These are phyloP conservation scores for Yponomeuta sedellus DNA, from an alignment of 2,888 invertebrate genomes.

Conservation along the genomic window DNA sequence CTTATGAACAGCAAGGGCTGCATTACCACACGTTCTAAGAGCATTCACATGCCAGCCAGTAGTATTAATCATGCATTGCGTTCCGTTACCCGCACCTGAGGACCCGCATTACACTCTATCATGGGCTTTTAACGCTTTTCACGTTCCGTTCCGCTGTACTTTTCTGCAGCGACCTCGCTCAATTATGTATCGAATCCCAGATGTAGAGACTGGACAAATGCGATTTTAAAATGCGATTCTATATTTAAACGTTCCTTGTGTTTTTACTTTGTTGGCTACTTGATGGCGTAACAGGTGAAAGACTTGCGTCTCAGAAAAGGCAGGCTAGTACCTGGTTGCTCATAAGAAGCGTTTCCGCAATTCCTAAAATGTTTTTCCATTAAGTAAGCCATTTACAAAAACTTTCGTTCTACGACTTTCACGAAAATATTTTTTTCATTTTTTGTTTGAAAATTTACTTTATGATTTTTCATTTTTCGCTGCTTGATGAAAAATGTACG, in stretches of 20 bases:
- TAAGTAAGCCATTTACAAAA: too few relatives aligned
- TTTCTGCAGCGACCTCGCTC: neutral
- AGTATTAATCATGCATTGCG: constrained; percentile 25
- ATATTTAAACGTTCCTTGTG: neutral
- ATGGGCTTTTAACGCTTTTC: neutral
- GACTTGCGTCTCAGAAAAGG: too few relatives aligned
- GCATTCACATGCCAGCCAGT: neutral
- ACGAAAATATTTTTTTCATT: too few relatives aligned
- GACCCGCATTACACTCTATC: constrained; percentile 15
- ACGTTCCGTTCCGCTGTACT: constrained; percentile 3
- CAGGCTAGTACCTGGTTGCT: too few relatives aligned
- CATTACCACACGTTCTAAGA: constrained; percentile 1
- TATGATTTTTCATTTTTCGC: too few relatives aligned
- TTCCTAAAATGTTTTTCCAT: too few relatives aligned
- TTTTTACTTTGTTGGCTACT: too few relatives aligned
- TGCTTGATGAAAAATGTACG: too few relatives aligned
- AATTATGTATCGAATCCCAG: neutral
- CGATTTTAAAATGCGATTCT: neutral
- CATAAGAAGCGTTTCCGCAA: too few relatives aligned
- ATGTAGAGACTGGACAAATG: neutral
- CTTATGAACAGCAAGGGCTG: neutral
- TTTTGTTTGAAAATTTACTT: too few relatives aligned
- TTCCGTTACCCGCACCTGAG: constrained; percentile 19
- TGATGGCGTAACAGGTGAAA: too few relatives aligned
- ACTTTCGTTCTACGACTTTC: too few relatives aligned